phyloP scores from a whole-genome alignment of 2,888 invertebrate species.

The Nebria salina region DNA sequence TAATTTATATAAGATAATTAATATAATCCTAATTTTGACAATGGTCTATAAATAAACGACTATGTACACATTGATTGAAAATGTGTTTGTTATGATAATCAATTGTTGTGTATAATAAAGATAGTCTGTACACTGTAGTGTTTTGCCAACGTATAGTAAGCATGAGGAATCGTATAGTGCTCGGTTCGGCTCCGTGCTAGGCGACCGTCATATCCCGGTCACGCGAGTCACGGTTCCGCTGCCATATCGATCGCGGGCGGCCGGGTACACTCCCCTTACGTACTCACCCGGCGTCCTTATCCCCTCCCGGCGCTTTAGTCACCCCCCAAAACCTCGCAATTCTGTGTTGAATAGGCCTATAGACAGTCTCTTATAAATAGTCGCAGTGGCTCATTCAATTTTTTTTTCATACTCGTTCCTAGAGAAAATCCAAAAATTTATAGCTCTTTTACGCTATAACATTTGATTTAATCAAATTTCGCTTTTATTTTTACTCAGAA shows the following conservation, averaged over 20 bases:
- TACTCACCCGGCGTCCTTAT: not conserved
- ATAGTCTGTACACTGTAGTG: conserved; percentile 18
- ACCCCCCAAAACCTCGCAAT: not conserved
- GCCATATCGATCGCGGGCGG: conserved; percentile 39
- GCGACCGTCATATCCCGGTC: conserved; percentile 43
- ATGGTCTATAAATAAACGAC: no score
- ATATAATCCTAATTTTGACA: no score
- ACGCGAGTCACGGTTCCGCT: conserved; percentile 45
- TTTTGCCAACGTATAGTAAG: not conserved
- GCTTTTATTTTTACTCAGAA: no score
- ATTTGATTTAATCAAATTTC: no score
- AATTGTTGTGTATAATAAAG: no score
- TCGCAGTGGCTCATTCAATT: not conserved
- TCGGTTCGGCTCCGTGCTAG: conserved; percentile 17
- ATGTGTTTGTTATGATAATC: no score
- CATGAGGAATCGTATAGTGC: conserved; percentile 1
- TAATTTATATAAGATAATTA: no score
- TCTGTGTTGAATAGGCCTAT: not conserved
- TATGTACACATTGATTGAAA: no score
- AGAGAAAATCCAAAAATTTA: no score
- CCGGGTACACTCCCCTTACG: conserved; percentile 8
- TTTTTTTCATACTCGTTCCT: not conserved
- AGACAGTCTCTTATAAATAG: not conserved
- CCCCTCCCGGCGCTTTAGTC: conserved; percentile 4
- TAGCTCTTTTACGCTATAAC: no score